Evolutionary conservation across 2,113 vertebrate species (phyloP).

Genomic region (Halichoerus grypus): DNA sequence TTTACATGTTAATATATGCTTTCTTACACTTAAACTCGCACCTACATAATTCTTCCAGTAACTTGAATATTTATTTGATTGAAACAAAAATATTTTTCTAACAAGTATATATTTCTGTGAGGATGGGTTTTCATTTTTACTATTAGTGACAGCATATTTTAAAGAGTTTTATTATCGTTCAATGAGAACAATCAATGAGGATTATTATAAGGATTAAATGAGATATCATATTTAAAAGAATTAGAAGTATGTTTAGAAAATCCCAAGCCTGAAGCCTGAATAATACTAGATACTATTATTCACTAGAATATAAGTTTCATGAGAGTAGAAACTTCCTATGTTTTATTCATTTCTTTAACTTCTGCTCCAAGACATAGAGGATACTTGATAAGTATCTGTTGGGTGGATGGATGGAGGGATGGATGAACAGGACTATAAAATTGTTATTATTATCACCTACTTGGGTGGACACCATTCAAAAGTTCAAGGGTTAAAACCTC

Average conservation of each 20-base stretch:
- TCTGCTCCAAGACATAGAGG: neutral
- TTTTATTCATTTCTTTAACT: neutral
- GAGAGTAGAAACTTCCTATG: neutral
- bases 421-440: neutral
- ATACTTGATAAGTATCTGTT: neutral
- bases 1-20: neutral
- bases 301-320: neutral
- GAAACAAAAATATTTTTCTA: constrained; percentile 13
- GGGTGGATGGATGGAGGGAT: neutral
- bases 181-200: neutral
- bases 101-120: constrained; percentile 15
- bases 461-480: neutral
- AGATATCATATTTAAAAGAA: neutral
- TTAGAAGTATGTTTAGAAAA: neutral
- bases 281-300: neutral
- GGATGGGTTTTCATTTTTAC: neutral
- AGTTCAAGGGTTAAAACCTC: neutral
- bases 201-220: neutral
- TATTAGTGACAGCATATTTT: neutral
- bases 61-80: neutral
- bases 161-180: neutral
- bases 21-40: neutral
- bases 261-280: neutral
- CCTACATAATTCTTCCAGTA: constrained; percentile 31
- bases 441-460: neutral